Base-by-base conservation (phyloP, 2,888 invertebrate genomes). In the Chydorus sphaericus region DNA sequence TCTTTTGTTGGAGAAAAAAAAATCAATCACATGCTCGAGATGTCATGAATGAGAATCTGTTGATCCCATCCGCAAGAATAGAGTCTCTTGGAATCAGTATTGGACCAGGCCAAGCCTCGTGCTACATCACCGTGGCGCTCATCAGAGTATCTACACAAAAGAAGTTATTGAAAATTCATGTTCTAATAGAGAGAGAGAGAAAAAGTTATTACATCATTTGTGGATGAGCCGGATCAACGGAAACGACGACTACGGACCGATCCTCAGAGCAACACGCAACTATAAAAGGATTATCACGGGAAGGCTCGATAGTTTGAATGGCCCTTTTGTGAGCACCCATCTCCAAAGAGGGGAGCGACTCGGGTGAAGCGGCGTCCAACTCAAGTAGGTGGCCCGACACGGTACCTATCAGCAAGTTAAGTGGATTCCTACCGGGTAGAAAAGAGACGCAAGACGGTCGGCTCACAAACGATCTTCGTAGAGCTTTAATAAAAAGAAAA, bases 61-160 rank as follows among this genome's bases (percentile, higher is more conserved):
- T 71, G 71, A 64, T 78, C 78, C 74, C 79, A 79, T 16, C 77
- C 76, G 67, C 79, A 79, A 4, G 78, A 74, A 61, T 74, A 73
- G 56, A 80, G 69, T 54, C 68, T 66, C 51, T 64, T 61, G 23
- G 57, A 59, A 48, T 69, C 66, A 14, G 14, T 28, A 44, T 2
- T n/a, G 58, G 66, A 64, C 79, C 79, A 80, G 4, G 75, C 70
- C 16, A 80, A 62, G 37, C 75, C 78, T 59, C 76, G 71, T 11
- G 78, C 77, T 65, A 75, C 74, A 61, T 75, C 76, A 23, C 58
- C 62, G 63, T 80, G 79, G 26, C 67, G 63, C 23, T 67, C 64
- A 63, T 72, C 71, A 59, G 69, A 67, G 62, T 75, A 76, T 58
- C 71, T 71, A 62, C 10, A 63, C 5, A 18, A 56, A 53, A 31